Evolutionary conservation across 2,888 invertebrate genomes (phyloP).

Genomic region (Drosophila peninsularis): DNA sequence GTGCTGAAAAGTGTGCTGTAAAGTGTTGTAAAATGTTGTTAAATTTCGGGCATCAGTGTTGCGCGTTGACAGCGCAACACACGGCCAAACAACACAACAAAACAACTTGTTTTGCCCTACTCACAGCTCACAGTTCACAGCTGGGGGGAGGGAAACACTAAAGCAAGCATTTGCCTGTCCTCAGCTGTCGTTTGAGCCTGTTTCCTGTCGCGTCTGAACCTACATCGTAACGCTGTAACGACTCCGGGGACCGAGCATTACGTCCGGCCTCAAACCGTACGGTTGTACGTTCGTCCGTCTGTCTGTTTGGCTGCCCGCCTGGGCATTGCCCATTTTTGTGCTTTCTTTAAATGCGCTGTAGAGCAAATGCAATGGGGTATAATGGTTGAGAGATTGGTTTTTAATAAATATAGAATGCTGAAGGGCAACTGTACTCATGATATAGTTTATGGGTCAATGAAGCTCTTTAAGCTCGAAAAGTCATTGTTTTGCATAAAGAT

Average conservation of each 20-base stretch:
- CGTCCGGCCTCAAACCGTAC: constrained; percentile 1
- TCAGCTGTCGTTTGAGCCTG: constrained; percentile 63
- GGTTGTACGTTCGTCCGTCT: no score
- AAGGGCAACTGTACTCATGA: no score
- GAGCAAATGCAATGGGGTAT: background rate
- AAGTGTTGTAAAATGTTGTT: constrained; percentile 58
- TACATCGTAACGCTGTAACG: constrained; percentile 31
- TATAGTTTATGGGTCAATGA: no score
- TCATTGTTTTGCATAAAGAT: background rate
- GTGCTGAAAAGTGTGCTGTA: constrained; percentile 47
- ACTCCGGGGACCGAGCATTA: constrained; percentile 37
- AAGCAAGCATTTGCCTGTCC: constrained; percentile 24
- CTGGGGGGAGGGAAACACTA: background rate
- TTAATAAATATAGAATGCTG: no score
- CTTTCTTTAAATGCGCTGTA: background rate
- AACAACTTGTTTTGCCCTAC: constrained; percentile 46
- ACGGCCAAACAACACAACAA: constrained; percentile 24
- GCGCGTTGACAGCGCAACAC: constrained; percentile 46
- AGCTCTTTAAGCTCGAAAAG: background rate
- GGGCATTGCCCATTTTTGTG: constrained; percentile 51
- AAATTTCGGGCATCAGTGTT: constrained; percentile 62
- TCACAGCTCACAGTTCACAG: no score
- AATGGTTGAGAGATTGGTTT: background rate
- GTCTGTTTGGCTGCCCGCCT: background rate
- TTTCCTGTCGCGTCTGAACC: constrained; percentile 64